A percentile compares a stretch with the other conserved stretches of the same genome.
Evolutionary conservation across 2,113 vertebrate species (phyloP).

Genomic region (Lonchura striata): DNA sequence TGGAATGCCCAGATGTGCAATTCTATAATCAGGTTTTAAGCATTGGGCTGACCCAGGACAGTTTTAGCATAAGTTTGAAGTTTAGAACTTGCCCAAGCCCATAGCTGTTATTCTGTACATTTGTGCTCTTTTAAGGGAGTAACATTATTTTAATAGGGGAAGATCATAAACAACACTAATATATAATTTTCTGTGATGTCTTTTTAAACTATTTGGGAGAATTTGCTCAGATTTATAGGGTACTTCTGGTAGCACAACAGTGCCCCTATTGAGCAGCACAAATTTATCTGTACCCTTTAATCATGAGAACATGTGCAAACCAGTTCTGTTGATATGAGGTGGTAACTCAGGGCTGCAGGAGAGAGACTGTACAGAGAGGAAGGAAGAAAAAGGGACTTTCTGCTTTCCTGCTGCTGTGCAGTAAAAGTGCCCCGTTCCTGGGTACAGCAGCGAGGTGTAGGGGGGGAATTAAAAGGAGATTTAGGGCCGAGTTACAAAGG

Average conservation of each 20-base stretch:
- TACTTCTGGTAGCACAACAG: not conserved
- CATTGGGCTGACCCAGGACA: not conserved
- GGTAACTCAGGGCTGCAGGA: not conserved
- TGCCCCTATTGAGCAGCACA: not conserved
- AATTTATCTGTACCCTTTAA: not conserved
- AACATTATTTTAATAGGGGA: not conserved
- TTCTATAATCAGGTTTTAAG: not conserved
- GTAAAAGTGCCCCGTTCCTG: not conserved
- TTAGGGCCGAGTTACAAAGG: not conserved
- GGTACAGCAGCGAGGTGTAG: not conserved
- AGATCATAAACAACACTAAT: not conserved
- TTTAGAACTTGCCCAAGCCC: not conserved
- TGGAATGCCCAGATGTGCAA: not conserved
- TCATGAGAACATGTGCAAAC: not conserved
- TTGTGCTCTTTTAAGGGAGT: not conserved
- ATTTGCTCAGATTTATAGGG: not conserved
- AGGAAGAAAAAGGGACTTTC: not conserved
- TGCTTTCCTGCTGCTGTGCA: not conserved
- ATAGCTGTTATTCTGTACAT: not conserved
- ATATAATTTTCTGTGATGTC: not conserved
- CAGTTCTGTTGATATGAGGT: not conserved
- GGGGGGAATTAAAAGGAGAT: not conserved
- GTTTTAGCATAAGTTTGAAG: not conserved
- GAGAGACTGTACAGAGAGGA: not conserved
- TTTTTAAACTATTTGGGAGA: not conserved